phyloP scores from a whole-genome alignment of 2,888 invertebrate species.

The Scaptomyza tumidula region DNA sequence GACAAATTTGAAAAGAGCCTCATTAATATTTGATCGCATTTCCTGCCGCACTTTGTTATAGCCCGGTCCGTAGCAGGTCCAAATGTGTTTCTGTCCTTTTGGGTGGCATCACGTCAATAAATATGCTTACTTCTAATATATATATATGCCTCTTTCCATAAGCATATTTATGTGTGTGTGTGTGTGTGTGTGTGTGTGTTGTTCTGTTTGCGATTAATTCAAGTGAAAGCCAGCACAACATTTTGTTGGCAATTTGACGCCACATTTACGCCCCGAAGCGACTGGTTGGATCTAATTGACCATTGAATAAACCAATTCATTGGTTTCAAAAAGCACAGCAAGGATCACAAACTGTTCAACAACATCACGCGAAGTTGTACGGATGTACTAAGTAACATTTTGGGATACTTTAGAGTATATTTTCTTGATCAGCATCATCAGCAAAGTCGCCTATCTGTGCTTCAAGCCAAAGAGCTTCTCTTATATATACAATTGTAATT shows the following conservation, averaged over 20 bases:
- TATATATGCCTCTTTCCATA: too few species aligned
- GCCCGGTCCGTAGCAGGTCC: constrained; percentile 27
- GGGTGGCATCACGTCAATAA: constrained; percentile 55
- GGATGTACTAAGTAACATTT: too few species aligned
- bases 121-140: constrained; percentile 26
- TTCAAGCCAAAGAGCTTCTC: background rate
- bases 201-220: constrained; percentile 53
- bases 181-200: background rate
- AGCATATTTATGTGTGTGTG: background rate
- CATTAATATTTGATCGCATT: constrained; percentile 70
- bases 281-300: constrained; percentile 42
- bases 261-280: constrained; percentile 19
- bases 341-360: constrained; percentile 5
- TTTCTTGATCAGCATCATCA: too few species aligned
- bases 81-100: constrained; percentile 41
- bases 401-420: too few species aligned
- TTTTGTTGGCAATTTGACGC: constrained; percentile 24
- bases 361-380: background rate
- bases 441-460: background rate
- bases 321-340: background rate
- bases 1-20: constrained; percentile 77
- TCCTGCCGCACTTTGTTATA: constrained; percentile 67
- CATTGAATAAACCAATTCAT: constrained; percentile 24
- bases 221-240: constrained; percentile 52
- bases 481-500: background rate